Percentiles rank a stretch among this genome's conserved stretches.
Conservation (phyloP, 2,888 invertebrate genomes). For the Dryobotodes eremita region DNA sequence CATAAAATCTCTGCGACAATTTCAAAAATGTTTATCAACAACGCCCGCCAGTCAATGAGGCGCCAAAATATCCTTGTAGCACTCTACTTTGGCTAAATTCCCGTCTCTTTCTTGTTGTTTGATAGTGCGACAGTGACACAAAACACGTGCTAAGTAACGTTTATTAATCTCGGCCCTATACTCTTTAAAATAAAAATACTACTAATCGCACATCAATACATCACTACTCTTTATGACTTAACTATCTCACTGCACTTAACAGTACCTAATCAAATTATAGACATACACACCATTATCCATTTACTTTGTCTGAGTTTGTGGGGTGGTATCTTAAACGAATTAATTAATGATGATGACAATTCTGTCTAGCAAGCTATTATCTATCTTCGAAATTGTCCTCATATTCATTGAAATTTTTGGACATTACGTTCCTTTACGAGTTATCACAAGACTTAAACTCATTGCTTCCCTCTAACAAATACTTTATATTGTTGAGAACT, state of each 20-base stretch:
- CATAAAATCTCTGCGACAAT: no score
- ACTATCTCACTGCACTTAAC: slow-evolving; percentile 3
- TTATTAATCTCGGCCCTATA: slow-evolving; percentile 1
- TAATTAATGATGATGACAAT: neutral
- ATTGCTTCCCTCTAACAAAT: no score
- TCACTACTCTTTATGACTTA: slow-evolving; percentile 1
- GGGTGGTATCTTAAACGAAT: neutral
- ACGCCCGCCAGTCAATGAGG: no score
- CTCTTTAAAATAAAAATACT: neutral
- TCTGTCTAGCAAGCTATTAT: neutral
- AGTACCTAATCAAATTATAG: slow-evolving; percentile 21
- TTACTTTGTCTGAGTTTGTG: neutral
- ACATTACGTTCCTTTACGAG: neutral
- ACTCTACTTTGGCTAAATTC: neutral
- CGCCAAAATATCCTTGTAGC: no score
- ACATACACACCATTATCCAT: neutral
- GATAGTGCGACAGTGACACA: neutral
- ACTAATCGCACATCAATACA: slow-evolving; percentile 32
- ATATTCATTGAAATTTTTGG: neutral
- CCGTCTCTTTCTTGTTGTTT: neutral
- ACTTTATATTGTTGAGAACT: neutral
- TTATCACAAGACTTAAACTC: neutral
- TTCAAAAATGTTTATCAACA: no score
- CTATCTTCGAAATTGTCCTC: neutral
- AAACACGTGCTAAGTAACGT: neutral